Percentiles rank a stretch among this genome's conserved stretches.
These are phyloP conservation scores for Tridacna crocea DNA, from an alignment of 2,888 invertebrate species.

Conservation along the genomic window DNA sequence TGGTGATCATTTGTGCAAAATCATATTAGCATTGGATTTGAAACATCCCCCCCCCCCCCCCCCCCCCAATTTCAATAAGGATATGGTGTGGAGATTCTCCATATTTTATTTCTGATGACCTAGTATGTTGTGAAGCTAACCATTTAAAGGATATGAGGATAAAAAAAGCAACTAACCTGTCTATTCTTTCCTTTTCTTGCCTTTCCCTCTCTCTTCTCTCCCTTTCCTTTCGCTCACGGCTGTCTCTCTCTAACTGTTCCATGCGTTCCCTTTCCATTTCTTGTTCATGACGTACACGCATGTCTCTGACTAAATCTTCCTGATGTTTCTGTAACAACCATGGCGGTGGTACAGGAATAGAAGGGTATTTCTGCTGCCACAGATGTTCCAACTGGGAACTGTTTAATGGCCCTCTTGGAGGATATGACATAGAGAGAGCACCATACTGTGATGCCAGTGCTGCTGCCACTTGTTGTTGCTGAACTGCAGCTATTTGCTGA, in stretches of 20 bases:
- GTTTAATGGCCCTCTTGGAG: slow-evolving; percentile 63
- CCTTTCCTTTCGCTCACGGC: slow-evolving; percentile 67
- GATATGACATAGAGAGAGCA: slow-evolving; percentile 61
- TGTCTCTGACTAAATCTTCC: slow-evolving; percentile 77
- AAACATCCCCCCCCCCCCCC: too few species aligned
- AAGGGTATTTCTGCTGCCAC: slow-evolving; percentile 83
- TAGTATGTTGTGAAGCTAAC: neutral
- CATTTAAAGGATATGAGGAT: neutral
- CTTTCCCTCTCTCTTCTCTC: slow-evolving; percentile 69
- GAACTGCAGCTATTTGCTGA: slow-evolving; percentile 72
- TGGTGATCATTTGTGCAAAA: too few species aligned
- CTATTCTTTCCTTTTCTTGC: slow-evolving; percentile 62
- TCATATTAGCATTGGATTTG: too few species aligned
- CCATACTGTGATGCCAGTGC: slow-evolving; percentile 51
- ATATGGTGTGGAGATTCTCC: too few species aligned
- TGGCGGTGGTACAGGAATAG: slow-evolving; percentile 77
- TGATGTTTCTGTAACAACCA: slow-evolving; percentile 81
- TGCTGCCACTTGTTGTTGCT: slow-evolving; percentile 66
- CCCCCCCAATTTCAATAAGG: too few species aligned
- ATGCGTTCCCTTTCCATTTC: slow-evolving; percentile 84
- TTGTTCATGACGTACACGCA: slow-evolving; percentile 78
- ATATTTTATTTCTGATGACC: too few species aligned
- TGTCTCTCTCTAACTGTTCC: slow-evolving; percentile 68
- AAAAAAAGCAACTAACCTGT: slow-evolving; percentile 40
- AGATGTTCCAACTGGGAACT: slow-evolving; percentile 79